Evolutionary conservation across 2,113 vertebrate genomes (phyloP).

Genomic region (Oncorhynchus masou): DNA sequence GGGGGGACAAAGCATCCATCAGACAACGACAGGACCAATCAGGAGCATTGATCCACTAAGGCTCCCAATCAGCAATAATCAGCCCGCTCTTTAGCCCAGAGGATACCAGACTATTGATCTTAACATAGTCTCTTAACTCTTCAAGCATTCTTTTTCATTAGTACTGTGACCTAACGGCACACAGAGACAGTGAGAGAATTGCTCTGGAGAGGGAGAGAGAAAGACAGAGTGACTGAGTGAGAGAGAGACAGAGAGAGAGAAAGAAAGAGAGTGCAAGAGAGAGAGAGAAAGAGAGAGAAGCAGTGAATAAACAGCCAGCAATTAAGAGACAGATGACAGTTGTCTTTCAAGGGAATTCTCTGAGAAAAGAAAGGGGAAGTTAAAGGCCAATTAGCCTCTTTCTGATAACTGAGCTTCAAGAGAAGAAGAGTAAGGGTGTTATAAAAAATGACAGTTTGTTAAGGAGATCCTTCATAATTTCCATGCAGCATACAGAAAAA

Average conservation of each 20-base stretch:
- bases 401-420: not conserved
- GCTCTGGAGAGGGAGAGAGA: not conserved
- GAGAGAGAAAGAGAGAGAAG: not conserved
- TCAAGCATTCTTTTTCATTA: constrained; percentile 56
- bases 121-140: constrained; percentile 17
- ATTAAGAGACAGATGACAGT: not conserved
- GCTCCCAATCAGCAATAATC: constrained; percentile 64
- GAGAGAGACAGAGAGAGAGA: not conserved
- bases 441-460: not conserved
- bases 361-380: not conserved
- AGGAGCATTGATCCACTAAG: constrained; percentile 51
- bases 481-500: too few relatives aligned
- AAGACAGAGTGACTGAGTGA: not conserved
- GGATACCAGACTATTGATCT: constrained; percentile 37
- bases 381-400: constrained; percentile 37
- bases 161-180: not conserved
- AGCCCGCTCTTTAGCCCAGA: constrained; percentile 33
- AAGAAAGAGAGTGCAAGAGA: not conserved
- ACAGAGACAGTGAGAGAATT: not conserved
- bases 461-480: too few relatives aligned
- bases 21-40: constrained; percentile 38
- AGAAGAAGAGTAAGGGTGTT: not conserved
- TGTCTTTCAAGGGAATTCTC: not conserved
- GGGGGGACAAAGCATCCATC: constrained; percentile 50
- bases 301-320: not conserved